Evolutionary conservation across 2,888 invertebrate species (phyloP), one percentile per base, ranked within the genome.

Genomic region (Rotaria macrura): DNA sequence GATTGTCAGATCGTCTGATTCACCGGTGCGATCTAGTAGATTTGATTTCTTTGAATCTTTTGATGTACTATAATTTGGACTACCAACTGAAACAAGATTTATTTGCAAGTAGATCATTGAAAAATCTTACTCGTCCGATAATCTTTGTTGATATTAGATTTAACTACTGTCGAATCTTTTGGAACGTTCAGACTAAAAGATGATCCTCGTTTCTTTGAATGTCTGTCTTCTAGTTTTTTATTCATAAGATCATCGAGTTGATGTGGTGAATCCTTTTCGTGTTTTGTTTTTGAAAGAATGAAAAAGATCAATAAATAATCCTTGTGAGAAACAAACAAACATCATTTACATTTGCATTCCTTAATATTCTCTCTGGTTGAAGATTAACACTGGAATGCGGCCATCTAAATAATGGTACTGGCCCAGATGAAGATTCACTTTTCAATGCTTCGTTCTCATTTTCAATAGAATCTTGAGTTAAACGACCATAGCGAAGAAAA

Each of bases 1-100:
- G 0, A 87, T 85, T 34, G 85, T 85, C 85, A 89, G 89, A 83
- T 89, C 90, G 86, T 90, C 90, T 89, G 87, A 52, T 88, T 88
- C 72, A 65, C 86, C 49, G 85, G 9, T 10, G 6, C 65, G 65
- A 65, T 6, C 34, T 7, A 7, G 1, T 20, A 14, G 6, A 17
- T 1, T 20, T 65, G 14, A 6, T 65, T 34, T 34, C 38, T 34
- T 65, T 20, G 34, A 5, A 20, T 65, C 65, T 38, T 7, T 65
- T 6, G 6, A 7, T 5, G 14, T 29, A 5, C 17, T 6, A 20
- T 5, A 5, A 38, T 34, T 34, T 65, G 25, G 34, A 55, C 57
- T 54, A 43, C 20, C 34, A 86, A 0, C 86, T 47, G 5, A 52
- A 52, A 49, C 12, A 12, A 49, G 17, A 49, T 3, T 49, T 49